Percentiles rank a stretch among this genome's conserved stretches.
Evolutionary conservation across 2,797 vertebrate species (phyloP).

Genomic region (Takifugu rubripes): DNA sequence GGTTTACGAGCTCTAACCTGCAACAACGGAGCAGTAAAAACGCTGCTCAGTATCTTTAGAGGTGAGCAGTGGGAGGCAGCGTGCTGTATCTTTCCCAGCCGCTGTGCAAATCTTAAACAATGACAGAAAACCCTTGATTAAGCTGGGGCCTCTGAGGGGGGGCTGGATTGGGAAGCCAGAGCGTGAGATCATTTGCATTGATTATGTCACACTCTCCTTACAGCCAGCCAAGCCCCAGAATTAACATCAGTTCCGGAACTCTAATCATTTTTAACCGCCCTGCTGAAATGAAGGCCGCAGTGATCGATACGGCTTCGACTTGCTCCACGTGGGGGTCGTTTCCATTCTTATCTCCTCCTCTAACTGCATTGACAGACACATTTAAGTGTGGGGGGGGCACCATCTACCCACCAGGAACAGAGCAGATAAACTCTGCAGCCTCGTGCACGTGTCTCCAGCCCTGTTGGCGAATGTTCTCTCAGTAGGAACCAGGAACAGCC

Average conservation of each 20-base stretch:
- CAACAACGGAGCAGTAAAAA: neutral
- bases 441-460: slow-evolving; percentile 49
- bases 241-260: slow-evolving; percentile 61
- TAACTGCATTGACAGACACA: slow-evolving; percentile 57
- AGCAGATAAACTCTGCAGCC: slow-evolving; percentile 38
- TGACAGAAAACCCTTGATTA: slow-evolving; percentile 54
- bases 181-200: slow-evolving; percentile 63
- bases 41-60: neutral
- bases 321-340: slow-evolving; percentile 40
- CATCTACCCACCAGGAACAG: slow-evolving; percentile 49
- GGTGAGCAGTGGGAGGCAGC: neutral
- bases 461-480: slow-evolving; percentile 61
- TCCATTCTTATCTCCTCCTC: slow-evolving; percentile 55
- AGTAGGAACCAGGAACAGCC: slow-evolving; percentile 41
- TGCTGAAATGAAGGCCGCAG: slow-evolving; percentile 54
- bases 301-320: slow-evolving; percentile 63
- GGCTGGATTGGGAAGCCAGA: slow-evolving; percentile 32
- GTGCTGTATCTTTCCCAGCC: neutral
- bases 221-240: slow-evolving; percentile 57
- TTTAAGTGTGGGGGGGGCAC: slow-evolving; percentile 52
- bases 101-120: slow-evolving; percentile 40
- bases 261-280: slow-evolving; percentile 65
- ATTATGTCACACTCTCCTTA: slow-evolving; percentile 64
- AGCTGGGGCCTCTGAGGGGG: slow-evolving; percentile 23
- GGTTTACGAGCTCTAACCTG: no score